These are phyloP conservation scores for Leptinotarsa defecta DNA, from an alignment of 1,140 invertebrate species.

Conservation along the genomic window DNA sequence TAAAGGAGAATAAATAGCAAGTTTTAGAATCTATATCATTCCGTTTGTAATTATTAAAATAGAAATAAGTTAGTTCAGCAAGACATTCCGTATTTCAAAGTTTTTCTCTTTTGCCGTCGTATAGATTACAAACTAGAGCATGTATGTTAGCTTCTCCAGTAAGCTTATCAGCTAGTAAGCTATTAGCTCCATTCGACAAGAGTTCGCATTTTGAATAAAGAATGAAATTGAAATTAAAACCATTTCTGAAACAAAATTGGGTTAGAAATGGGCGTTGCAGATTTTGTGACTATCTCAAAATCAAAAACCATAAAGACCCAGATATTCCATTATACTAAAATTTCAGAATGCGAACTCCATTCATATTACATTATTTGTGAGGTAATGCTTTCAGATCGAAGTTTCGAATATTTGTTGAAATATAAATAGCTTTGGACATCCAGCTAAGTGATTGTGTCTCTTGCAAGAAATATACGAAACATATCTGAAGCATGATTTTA, in stretches of 20 bases:
- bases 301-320: too few relatives aligned
- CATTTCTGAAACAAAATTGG: too few relatives aligned
- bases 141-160: constrained; percentile 14
- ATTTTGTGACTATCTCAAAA: too few relatives aligned
- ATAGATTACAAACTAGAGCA: not conserved
- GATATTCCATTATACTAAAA: not conserved
- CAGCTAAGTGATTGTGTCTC: constrained; percentile 51
- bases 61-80: not conserved
- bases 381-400: not conserved
- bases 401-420: constrained; percentile 20
- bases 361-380: too few relatives aligned
- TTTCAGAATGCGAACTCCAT: too few relatives aligned
- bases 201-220: not conserved
- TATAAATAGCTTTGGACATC: constrained; percentile 19
- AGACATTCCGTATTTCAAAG: constrained; percentile 7
- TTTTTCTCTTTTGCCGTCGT: constrained; percentile 8
- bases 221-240: too few relatives aligned
- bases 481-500: constrained; percentile 21
- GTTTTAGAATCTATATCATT: constrained; percentile 5
- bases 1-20: not conserved
- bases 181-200: too few relatives aligned
- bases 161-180: constrained; percentile 4
- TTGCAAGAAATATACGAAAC: constrained; percentile 31
- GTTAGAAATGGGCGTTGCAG: too few relatives aligned
- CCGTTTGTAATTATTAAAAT: not conserved